phyloP scores from a whole-genome alignment of 2,888 invertebrate genomes.

The Aspidapion aeneum region DNA sequence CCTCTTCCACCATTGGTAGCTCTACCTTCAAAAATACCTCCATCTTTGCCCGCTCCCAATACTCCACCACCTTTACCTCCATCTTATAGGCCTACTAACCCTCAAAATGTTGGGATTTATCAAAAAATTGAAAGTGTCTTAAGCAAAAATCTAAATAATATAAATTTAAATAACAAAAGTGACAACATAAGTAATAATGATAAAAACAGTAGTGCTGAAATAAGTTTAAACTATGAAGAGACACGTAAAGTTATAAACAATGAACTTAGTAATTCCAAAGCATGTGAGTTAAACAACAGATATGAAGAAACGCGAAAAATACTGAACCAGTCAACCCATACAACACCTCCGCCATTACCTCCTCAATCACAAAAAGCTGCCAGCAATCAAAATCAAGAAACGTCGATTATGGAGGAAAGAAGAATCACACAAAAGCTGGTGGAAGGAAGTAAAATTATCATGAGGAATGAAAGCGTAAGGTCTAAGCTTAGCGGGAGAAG shows the following conservation, averaged over 20 bases:
- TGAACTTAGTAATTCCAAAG: neutral
- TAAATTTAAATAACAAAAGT: no score
- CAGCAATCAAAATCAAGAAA: conserved; percentile 10
- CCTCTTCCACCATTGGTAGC: conserved; percentile 31
- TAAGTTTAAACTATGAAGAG: neutral
- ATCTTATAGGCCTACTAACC: neutral
- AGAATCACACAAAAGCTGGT: conserved; percentile 22
- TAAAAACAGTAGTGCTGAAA: neutral
- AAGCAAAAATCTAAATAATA: neutral
- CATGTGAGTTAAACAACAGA: neutral
- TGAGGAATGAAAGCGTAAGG: conserved; percentile 30
- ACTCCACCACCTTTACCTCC: neutral
- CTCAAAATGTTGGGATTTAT: neutral
- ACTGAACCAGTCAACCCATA: neutral
- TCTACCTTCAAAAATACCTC: conserved; percentile 12
- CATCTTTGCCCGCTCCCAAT: neutral
- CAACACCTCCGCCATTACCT: no score
- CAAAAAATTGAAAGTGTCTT: neutral
- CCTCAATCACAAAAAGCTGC: neutral
- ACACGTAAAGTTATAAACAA: neutral
- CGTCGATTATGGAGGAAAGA: conserved; percentile 18
- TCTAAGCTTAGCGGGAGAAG: conserved; percentile 38
- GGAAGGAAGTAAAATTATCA: conserved; percentile 19
- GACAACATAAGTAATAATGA: neutral
- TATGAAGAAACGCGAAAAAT: neutral